Conservation (phyloP, 1,140 invertebrate species). For the Anastrepha obliqua region DNA sequence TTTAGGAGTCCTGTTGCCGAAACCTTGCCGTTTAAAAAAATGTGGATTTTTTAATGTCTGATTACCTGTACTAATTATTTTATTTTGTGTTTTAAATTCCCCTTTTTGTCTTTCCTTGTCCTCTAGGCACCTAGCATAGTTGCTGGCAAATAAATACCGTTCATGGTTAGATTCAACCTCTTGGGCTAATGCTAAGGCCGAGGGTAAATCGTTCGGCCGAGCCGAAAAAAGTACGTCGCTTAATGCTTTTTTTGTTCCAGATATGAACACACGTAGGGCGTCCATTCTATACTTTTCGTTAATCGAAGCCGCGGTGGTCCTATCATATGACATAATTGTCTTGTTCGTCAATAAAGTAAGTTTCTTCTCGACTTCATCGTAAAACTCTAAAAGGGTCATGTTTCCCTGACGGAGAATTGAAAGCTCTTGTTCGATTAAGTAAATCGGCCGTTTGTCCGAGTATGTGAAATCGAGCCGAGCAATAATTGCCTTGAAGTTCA, state of each 20-base stretch:
- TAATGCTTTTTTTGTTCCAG: slow-evolving; percentile 52
- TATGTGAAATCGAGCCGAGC: slow-evolving; percentile 58
- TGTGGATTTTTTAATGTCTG: slow-evolving; percentile 29
- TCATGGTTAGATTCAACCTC: slow-evolving; percentile 60
- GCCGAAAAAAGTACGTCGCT: slow-evolving; percentile 58
- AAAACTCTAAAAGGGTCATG: slow-evolving; percentile 56
- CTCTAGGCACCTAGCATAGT: slow-evolving; percentile 56
- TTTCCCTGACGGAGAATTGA: slow-evolving; percentile 54
- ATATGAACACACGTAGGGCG: slow-evolving; percentile 56
- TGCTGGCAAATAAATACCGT: slow-evolving; percentile 57
- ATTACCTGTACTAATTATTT: background rate
- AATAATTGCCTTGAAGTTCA: slow-evolving; percentile 61
- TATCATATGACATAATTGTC: slow-evolving; percentile 58
- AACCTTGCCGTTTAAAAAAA: background rate
- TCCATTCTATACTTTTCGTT: slow-evolving; percentile 57
- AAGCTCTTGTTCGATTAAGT: slow-evolving; percentile 59
- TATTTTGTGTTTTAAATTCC: background rate
- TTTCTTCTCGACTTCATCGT: slow-evolving; percentile 54
- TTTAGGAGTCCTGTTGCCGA: background rate
- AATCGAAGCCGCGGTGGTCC: slow-evolving; percentile 1
- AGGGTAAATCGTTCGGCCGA: slow-evolving; percentile 57
- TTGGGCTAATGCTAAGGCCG: slow-evolving; percentile 59
- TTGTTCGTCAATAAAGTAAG: slow-evolving; percentile 58
- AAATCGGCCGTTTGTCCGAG: slow-evolving; percentile 59
- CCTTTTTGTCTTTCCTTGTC: background rate